These are phyloP conservation scores for Ypsolopha sequella DNA, from an alignment of 2,888 invertebrate genomes.

Conservation along the genomic window DNA sequence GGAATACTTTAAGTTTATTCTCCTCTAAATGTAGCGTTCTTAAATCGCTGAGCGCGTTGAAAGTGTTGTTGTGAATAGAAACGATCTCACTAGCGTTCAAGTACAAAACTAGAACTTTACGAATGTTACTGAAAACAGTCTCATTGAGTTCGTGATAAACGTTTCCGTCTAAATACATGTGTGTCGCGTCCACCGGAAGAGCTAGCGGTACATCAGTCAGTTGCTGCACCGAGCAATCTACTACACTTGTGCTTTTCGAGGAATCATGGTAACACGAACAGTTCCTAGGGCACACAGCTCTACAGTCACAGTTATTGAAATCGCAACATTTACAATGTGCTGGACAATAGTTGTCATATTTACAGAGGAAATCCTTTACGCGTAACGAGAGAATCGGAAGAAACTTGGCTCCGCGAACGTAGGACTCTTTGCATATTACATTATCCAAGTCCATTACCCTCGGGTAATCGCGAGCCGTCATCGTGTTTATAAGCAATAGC, in stretches of 20 bases:
- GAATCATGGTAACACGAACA: constrained; percentile 96
- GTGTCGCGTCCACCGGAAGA: constrained; percentile 92
- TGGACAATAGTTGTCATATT: constrained; percentile 91
- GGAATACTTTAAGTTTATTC: constrained; percentile 82
- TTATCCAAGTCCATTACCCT: constrained; percentile 89
- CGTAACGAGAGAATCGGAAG: constrained; percentile 82
- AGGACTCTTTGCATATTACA: constrained; percentile 88
- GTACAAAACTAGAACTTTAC: constrained; percentile 76
- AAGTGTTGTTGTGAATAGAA: constrained; percentile 87
- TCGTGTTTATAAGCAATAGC: constrained; percentile 89
- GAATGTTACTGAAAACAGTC: constrained; percentile 52
- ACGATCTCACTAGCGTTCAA: constrained; percentile 86
- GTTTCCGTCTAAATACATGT: constrained; percentile 93
- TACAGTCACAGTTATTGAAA: constrained; percentile 95
- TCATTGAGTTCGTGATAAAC: constrained; percentile 80
- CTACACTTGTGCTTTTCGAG: constrained; percentile 91
- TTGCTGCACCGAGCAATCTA: constrained; percentile 88
- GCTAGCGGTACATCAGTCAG: constrained; percentile 81
- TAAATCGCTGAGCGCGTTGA: constrained; percentile 82
- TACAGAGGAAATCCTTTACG: constrained; percentile 89
- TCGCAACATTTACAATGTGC: constrained; percentile 95
- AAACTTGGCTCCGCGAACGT: constrained; percentile 83
- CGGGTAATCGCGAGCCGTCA: constrained; percentile 85
- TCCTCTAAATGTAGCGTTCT: constrained; percentile 87
- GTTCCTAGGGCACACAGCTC: constrained; percentile 92